These are phyloP conservation scores for Pomacea canaliculata DNA, from an alignment of 2,888 invertebrate genomes.

Conservation along the genomic window DNA sequence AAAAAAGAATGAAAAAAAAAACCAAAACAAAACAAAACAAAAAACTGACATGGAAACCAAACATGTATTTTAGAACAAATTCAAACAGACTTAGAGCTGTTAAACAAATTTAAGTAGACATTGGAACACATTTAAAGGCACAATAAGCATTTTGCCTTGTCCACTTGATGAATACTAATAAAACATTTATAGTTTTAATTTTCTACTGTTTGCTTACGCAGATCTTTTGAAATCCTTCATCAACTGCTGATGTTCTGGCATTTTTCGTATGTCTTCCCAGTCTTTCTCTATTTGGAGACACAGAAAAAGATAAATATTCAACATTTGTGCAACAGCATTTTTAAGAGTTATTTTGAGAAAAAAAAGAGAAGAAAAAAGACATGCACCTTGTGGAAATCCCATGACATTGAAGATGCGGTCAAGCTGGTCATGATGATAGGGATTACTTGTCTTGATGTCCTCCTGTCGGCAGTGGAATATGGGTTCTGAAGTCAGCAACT, in stretches of 20 bases:
- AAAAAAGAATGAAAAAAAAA: too few species aligned
- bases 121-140: too few species aligned
- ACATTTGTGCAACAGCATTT: too few species aligned
- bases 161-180: too few species aligned
- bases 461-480: constrained; percentile 99
- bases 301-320: constrained; percentile 17
- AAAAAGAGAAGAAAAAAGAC: neutral
- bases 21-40: too few species aligned
- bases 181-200: too few species aligned
- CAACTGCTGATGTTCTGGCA: constrained; percentile 98
- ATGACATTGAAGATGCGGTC: constrained; percentile 89
- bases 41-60: too few species aligned
- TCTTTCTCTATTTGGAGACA: constrained; percentile 77
- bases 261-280: constrained; percentile 98
- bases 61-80: too few species aligned
- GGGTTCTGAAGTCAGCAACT: constrained; percentile 97
- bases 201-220: constrained; percentile 75
- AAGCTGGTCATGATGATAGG: constrained; percentile 98
- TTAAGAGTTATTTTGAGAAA: neutral
- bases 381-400: constrained; percentile 88
- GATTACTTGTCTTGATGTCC: constrained; percentile 99
- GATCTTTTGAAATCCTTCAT: constrained; percentile 95
- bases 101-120: too few species aligned
- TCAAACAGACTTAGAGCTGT: too few species aligned
- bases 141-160: too few species aligned